Evolutionary conservation across 2,888 invertebrate species (phyloP).

Genomic region (Anorthoa munda): DNA sequence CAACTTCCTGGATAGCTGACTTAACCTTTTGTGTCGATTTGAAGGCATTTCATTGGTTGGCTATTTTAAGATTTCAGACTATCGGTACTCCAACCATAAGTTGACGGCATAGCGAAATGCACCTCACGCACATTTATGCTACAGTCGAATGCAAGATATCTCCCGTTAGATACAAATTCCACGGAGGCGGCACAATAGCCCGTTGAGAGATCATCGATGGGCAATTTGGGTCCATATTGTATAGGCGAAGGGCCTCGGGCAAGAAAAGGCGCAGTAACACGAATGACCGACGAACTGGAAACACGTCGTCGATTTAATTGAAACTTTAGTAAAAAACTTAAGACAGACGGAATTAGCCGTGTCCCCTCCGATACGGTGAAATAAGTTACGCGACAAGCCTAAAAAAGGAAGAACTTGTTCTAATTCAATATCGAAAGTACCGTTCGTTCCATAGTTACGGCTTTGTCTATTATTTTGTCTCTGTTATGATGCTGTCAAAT

Average conservation of each 20-base stretch:
- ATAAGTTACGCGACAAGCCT: conserved; percentile 62
- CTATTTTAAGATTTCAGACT: conserved; percentile 42
- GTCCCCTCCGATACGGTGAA: conserved; percentile 71
- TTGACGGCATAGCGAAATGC: conserved; percentile 79
- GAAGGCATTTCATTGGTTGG: conserved; percentile 47
- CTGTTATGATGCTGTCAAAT: conserved; percentile 36
- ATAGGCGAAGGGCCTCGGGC: conserved; percentile 75
- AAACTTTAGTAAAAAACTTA: conserved; percentile 75
- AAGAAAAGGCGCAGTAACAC: conserved; percentile 75
- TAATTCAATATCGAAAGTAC: conserved; percentile 73
- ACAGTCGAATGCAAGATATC: conserved; percentile 80
- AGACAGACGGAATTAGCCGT: conserved; percentile 77
- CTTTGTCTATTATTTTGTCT: conserved; percentile 37
- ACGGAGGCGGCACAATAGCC: conserved; percentile 80
- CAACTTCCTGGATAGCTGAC: conserved; percentile 45
- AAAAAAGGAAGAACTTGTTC: conserved; percentile 66
- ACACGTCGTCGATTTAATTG: conserved; percentile 80
- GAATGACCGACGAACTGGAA: conserved; percentile 77
- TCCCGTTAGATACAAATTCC: conserved; percentile 86
- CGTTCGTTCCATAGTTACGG: conserved; percentile 69
- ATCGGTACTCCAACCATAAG: conserved; percentile 54
- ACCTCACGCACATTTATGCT: conserved; percentile 79
- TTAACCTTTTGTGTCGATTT: conserved; percentile 51
- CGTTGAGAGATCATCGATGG: conserved; percentile 78
- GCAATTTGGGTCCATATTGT: conserved; percentile 84